phyloP scores from a whole-genome alignment of 2,113 vertebrate genomes.

The Aptenodytes forsteri region DNA sequence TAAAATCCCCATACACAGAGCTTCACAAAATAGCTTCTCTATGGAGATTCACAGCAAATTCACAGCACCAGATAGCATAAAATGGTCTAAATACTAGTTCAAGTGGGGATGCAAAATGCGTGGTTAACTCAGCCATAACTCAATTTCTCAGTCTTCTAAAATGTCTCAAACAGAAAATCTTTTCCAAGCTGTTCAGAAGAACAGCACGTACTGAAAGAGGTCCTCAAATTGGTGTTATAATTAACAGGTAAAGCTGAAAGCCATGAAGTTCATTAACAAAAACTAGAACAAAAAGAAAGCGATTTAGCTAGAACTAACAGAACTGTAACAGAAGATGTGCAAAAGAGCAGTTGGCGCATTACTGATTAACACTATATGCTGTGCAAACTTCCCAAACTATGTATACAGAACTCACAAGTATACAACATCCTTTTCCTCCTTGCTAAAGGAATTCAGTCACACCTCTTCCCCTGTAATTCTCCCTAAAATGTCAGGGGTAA shows the following conservation, averaged over 20 bases:
- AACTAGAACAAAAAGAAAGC: not conserved
- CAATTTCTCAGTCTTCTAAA: not conserved
- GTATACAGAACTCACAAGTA: not conserved
- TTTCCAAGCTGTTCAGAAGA: not conserved
- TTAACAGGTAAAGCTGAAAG: not conserved
- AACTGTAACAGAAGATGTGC: not conserved
- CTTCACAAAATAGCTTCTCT: not conserved
- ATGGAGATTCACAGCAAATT: conserved; percentile 11
- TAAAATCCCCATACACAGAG: conserved; percentile 10
- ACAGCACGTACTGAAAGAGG: not conserved
- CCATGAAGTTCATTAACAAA: not conserved
- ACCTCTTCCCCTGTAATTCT: not conserved
- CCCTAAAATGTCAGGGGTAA: not conserved
- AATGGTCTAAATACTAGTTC: conserved; percentile 9
- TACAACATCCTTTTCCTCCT: not conserved
- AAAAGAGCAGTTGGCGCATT: not conserved
- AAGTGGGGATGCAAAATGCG: not conserved
- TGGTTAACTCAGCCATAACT: not conserved
- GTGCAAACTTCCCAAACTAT: not conserved
- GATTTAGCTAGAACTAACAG: not conserved
- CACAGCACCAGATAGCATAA: not conserved
- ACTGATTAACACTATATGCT: not conserved
- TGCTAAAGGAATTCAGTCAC: not conserved
- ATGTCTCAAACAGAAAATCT: not conserved
- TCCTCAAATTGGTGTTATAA: not conserved